A percentile compares a stretch with the other conserved stretches of the same genome.
These are phyloP conservation scores for Cyrtorhinus lividipennis DNA, from an alignment of 1,140 invertebrate genomes.

Conservation along the genomic window DNA sequence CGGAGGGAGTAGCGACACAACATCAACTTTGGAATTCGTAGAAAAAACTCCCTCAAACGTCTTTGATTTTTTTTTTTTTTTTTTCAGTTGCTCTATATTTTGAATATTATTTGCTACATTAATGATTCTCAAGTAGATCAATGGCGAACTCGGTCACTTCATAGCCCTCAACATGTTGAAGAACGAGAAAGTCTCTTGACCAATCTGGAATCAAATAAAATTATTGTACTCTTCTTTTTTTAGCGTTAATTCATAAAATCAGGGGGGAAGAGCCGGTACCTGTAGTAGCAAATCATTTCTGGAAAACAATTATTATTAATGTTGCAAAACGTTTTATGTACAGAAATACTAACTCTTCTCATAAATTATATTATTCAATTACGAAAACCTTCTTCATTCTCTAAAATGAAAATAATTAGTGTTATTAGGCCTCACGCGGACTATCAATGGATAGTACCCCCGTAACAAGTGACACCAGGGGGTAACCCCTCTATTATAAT, in stretches of 20 bases:
- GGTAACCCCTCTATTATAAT: no score
- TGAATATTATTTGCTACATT: not conserved
- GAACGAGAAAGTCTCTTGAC: not conserved
- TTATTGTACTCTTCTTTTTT: no score
- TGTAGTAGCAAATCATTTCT: not conserved
- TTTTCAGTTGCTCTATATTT: not conserved
- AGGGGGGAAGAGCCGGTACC: not conserved
- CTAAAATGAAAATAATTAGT: no score
- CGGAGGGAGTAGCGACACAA: not conserved
- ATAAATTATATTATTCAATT: not conserved
- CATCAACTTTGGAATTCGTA: not conserved
- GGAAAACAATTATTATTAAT: not conserved
- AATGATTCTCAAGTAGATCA: not conserved
- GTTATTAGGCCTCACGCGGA: no score
- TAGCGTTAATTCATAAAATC: no score
- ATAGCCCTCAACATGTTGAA: constrained; percentile 1
- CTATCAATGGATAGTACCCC: no score
- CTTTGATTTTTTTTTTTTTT: no score
- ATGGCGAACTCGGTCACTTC: not conserved
- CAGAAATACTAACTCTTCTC: not conserved
- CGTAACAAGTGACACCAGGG: no score
- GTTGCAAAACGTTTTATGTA: not conserved
- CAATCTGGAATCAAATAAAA: not conserved
- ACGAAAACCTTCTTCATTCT: not conserved
- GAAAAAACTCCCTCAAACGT: no score